phyloP scores from a whole-genome alignment of 2,113 vertebrate genomes.

The Megaceryle maxima region DNA sequence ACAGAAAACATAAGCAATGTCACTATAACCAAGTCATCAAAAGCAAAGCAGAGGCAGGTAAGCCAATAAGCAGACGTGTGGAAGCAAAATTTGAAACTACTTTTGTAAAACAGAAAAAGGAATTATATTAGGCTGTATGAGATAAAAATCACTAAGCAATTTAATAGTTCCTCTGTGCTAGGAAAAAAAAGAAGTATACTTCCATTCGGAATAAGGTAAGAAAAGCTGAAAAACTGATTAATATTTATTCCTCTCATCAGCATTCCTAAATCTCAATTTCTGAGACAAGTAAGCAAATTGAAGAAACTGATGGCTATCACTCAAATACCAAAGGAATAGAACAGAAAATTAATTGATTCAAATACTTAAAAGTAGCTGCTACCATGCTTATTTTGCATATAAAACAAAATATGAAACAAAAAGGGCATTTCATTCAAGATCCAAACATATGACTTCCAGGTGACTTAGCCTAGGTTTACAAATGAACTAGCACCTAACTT shows the following conservation, averaged over 20 bases:
- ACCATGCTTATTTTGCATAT: background rate
- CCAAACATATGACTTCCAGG: background rate
- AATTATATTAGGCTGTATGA: background rate
- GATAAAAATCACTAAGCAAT: background rate
- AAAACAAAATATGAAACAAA: background rate
- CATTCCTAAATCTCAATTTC: background rate
- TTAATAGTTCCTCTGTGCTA: background rate
- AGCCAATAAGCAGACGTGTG: rapidly evolving
- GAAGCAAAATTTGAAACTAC: background rate
- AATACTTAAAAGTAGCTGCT: background rate
- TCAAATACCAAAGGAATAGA: background rate
- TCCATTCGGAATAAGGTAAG: background rate
- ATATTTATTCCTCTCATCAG: background rate
- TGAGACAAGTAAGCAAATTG: background rate
- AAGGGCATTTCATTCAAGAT: background rate
- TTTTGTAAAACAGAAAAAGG: background rate
- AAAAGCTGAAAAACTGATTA: background rate
- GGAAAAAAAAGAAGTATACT: background rate
- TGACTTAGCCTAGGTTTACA: background rate
- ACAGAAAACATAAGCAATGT: background rate
- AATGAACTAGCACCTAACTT: background rate
- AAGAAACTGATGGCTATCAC: background rate
- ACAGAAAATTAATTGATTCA: background rate
- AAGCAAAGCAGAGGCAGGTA: background rate
- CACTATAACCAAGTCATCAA: background rate